Base-by-base conservation (phyloP, 1,140 invertebrate species). In the Oedothorax gibbosus region DNA sequence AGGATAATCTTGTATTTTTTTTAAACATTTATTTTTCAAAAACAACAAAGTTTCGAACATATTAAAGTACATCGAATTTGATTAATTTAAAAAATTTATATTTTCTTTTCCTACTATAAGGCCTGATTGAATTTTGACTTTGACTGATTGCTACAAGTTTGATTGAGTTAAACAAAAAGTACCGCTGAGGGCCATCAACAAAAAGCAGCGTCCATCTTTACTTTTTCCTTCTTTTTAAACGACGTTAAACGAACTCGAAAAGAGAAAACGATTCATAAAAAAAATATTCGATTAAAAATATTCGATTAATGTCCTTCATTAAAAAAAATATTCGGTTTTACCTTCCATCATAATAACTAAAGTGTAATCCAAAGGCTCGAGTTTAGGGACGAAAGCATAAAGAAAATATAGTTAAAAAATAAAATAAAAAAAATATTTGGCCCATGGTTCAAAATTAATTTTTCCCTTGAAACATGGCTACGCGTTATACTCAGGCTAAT, bases 71-170 rank as follows among this genome's bases (percentile, higher is more conserved):
- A 35, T 35, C 35, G 35, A 35, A 35, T 35, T 35, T 35, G 35
- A 35, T 35, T 35, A 35, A 35, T 35, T 35, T 35, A 2, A 35
- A 35, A 35, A 35, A 5, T 60, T 60, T 11, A 6, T 60, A 35
- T 35, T 35, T 35, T 60, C 57, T 60, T 60, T n/a, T n/a, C 57
- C n/a, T 60, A 60, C 21, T 49, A 7, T 49, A 20, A 77, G 49
- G 64, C 21, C 60, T 62, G 60, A 77, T 77, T 77, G 75, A 54
- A 64, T 77, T 77, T 65, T 77, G 75, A 77, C 75, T 77, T 77
- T 77, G 75, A 77, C 57, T 51, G 75, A 77, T 77, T 77, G 65
- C 57, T 15, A 12, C 14, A 49, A 54, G 57, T 64, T 71, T 50
- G 20, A 65, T 57, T 35, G 56, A 75, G 20, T 7, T 35, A 35